Evolutionary conservation across 2,888 invertebrate genomes (phyloP).

Genomic region (Ceraclea dissimilis): DNA sequence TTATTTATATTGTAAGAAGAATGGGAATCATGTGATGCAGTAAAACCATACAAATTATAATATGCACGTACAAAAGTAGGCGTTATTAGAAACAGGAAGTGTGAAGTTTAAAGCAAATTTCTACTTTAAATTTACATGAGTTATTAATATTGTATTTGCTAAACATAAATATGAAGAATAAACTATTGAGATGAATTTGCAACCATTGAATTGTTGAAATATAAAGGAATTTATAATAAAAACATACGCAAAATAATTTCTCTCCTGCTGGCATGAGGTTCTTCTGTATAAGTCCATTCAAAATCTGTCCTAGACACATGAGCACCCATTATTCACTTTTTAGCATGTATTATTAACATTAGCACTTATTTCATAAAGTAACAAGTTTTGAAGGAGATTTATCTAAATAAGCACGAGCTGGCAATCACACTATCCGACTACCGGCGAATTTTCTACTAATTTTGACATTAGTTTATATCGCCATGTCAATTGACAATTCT

Average conservation of each 20-base stretch:
- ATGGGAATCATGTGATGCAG: no score
- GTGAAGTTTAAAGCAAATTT: no score
- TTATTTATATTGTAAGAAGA: no score
- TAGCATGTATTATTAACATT: not conserved
- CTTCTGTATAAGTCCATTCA: conserved; percentile 95
- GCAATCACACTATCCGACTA: conserved; percentile 1
- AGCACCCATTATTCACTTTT: conserved; percentile 70
- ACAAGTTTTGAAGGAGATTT: not conserved
- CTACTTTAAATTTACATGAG: no score
- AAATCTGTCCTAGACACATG: conserved; percentile 90
- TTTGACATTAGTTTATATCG: conserved; percentile 12
- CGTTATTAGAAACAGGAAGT: not conserved
- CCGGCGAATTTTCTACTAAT: conserved; percentile 3
- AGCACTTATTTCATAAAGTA: not conserved
- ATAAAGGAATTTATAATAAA: not conserved
- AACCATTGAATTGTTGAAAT: no score
- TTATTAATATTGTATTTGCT: no score
- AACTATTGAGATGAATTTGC: no score
- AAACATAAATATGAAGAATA: no score
- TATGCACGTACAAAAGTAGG: not conserved
- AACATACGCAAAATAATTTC: conserved; percentile 82
- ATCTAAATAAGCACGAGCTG: not conserved
- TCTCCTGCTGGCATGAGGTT: conserved; percentile 92
- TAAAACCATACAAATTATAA: not conserved
- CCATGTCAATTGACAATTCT: no score